Evolutionary conservation across 2,113 vertebrate genomes (phyloP).

Genomic region (Silurus asotus): DNA sequence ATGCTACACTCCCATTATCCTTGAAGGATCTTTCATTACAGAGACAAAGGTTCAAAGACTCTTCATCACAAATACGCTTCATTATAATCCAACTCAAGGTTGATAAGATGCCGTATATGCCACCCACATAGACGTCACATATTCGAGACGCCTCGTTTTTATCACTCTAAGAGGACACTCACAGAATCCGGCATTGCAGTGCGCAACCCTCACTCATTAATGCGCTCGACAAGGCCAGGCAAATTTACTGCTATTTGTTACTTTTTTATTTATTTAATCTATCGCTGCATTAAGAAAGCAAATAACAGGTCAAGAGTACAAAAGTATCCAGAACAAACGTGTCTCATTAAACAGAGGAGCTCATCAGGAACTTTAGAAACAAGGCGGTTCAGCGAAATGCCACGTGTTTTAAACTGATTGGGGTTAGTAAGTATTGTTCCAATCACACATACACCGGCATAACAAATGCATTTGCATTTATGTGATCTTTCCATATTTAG

Average conservation of each 20-base stretch:
- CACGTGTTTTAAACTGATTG: background rate
- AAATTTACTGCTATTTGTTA: background rate
- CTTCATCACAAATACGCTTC: constrained; percentile 27
- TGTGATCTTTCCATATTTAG: background rate
- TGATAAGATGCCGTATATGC: constrained; percentile 10
- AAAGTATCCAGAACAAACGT: constrained; percentile 6
- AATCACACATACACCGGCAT: background rate
- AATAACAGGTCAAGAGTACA: constrained; percentile 11
- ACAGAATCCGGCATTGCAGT: background rate
- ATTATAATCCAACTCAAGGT: constrained; percentile 21
- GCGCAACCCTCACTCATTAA: constrained; percentile 21
- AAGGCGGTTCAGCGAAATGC: background rate
- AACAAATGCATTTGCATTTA: background rate
- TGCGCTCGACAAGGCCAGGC: background rate
- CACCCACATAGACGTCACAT: constrained; percentile 7
- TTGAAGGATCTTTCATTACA: constrained; percentile 32
- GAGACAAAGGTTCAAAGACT: constrained; percentile 21
- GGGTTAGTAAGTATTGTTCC: background rate
- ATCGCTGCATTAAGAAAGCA: background rate
- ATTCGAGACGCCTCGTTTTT: background rate
- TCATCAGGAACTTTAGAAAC: background rate
- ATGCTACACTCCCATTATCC: constrained; percentile 31
- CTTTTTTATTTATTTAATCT: background rate
- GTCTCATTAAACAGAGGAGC: constrained; percentile 20
- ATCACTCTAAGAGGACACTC: background rate